These are phyloP conservation scores for Bombus cullumanus DNA, from an alignment of 1,140 invertebrate species.

Conservation along the genomic window DNA sequence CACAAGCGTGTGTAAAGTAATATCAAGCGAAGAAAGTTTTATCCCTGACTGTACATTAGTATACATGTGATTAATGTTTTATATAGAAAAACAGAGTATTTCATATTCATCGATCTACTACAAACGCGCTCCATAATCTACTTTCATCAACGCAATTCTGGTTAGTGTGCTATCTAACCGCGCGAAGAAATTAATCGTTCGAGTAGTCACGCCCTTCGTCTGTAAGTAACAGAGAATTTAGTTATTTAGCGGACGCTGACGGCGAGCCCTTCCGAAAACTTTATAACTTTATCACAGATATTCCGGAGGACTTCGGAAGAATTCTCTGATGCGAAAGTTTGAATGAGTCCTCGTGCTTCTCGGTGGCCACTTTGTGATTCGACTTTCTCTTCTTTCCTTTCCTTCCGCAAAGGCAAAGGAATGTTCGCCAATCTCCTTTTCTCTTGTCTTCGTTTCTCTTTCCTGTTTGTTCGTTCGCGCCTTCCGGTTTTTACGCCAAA, in stretches of 20 bases:
- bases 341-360: conserved; percentile 54
- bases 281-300: conserved; percentile 73
- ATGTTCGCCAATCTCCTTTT: conserved; percentile 2
- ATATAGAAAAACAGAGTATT: too few relatives aligned
- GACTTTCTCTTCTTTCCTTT: conserved; percentile 52
- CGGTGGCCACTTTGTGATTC: conserved; percentile 57
- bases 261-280: conserved; percentile 62
- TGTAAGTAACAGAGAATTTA: conserved; percentile 54
- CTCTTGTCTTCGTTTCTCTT: not conserved
- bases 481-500: not conserved
- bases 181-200: conserved; percentile 28
- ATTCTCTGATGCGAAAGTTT: conserved; percentile 75
- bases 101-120: too few relatives aligned
- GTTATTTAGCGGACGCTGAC: conserved; percentile 60
- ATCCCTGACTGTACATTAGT: too few relatives aligned
- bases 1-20: not conserved
- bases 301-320: conserved; percentile 62
- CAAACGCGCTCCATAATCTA: too few relatives aligned
- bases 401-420: conserved; percentile 14
- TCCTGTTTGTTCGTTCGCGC: not conserved
- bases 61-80: too few relatives aligned
- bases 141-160: not conserved
- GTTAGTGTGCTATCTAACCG: not conserved
- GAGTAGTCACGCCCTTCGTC: conserved; percentile 18
- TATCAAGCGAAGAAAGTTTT: not conserved